Evolutionary conservation across 2,888 invertebrate genomes (phyloP), one percentile per base, ranked within the genome.

Genomic region (Lasius platythorax): DNA sequence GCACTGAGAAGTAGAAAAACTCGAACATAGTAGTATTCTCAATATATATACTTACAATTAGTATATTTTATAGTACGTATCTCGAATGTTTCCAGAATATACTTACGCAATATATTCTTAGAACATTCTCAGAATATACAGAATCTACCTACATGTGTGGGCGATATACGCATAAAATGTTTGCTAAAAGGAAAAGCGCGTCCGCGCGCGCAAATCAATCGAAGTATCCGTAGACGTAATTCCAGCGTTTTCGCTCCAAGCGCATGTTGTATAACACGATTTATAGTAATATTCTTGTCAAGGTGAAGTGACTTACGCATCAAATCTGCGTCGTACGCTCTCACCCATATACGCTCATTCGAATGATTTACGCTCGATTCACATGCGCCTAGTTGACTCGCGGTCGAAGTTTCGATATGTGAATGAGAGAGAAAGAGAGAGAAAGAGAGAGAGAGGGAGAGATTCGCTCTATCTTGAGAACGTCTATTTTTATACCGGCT

Each of bases 401-500:
- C 30, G 46, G 50, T 46, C 64, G 33, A 18, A 53, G 84, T 87
- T 78, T 75, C 86, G 75, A 84, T 81, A 84, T 23, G 12, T 8
- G 23, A 23, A 15, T 1, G 15, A 46, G 46, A 46, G 15, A 46
- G 15, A 46, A 4, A 46, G 46, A 46, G 46, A 15, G 46, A 46
- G 46, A 40, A 8, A 40, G 3, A 46, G 46, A 12, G 12, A 15
- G 46, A 46, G 46, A 15, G 15, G 0, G 46, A 4, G 46, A 46
- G 83, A 83, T 84, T 58, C 75, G 76, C 82, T 86, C 84, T 88
- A 89, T 88, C 74, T 89, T 85, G 61, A 88, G 88, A 82, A 63
- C 28, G 67, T 90, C 87, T 90, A 90, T 90, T 87, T 90, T 87
- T 89, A 87, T 90, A 91, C 85, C 89, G 87, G 87, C 83, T 9